phyloP scores from a whole-genome alignment of 2,113 vertebrate species.

The Corythornis vintsioides region DNA sequence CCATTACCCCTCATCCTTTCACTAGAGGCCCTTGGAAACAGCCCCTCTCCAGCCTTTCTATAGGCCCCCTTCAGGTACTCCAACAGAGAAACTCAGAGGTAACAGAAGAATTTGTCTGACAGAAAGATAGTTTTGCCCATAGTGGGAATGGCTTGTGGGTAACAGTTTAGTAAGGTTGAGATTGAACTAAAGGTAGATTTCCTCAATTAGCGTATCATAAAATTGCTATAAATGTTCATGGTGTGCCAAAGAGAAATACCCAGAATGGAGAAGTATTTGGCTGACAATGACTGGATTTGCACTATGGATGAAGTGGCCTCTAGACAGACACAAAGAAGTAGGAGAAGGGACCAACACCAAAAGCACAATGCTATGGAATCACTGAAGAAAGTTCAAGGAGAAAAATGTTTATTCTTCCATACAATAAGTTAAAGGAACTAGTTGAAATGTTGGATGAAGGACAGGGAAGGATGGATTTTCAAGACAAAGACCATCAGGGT shows the following conservation, averaged over 20 bases:
- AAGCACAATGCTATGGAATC: neutral
- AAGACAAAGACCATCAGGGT: neutral
- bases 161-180: neutral
- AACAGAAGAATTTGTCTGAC: neutral
- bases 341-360: neutral
- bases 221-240: neutral
- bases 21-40: no score
- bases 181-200: neutral
- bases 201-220: neutral
- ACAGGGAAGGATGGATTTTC: neutral
- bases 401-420: neutral
- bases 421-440: neutral
- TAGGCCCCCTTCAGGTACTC: neutral
- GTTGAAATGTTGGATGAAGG: neutral
- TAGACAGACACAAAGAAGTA: neutral
- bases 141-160: neutral
- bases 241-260: neutral
- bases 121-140: neutral
- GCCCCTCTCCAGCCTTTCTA: no score
- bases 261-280: neutral
- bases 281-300: neutral
- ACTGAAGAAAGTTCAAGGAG: neutral
- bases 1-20: no score
- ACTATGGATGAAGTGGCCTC: neutral
- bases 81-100: conserved; percentile 18